Conservation (phyloP, 2,797 vertebrate species). For the Cyprinella venusta region DNA sequence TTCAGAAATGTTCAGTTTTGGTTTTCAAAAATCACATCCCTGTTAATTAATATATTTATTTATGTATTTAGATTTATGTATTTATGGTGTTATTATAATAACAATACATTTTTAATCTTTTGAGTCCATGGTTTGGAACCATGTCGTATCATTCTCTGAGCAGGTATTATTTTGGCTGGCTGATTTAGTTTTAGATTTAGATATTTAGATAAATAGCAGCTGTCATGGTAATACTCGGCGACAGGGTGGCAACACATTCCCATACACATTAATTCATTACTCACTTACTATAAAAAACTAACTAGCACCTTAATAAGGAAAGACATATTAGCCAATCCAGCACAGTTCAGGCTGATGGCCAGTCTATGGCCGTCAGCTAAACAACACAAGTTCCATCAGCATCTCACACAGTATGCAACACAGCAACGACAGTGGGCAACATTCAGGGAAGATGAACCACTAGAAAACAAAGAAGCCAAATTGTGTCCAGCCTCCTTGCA, state of each 20-base stretch:
- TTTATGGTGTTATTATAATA: not conserved
- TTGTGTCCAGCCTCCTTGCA: constrained; percentile 15
- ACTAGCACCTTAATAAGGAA: constrained; percentile 30
- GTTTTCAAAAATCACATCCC: not conserved
- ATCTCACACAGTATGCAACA: not conserved
- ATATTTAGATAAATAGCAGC: not conserved
- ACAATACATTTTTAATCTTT: not conserved
- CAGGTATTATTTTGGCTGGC: constrained; percentile 1
- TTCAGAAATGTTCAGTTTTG: not conserved
- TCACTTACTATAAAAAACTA: constrained; percentile 14
- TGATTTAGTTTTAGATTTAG: too few relatives aligned
- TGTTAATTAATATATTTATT: not conserved
- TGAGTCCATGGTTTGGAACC: not conserved
- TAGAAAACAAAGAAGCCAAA: constrained; percentile 21
- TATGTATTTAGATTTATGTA: not conserved
- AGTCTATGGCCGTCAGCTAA: constrained; percentile 31
- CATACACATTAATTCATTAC: not conserved
- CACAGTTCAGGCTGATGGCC: constrained; percentile 24
- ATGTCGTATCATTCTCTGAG: not conserved
- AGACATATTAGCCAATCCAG: constrained; percentile 29
- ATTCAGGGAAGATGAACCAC: constrained; percentile 10
- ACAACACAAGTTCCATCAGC: constrained; percentile 5
- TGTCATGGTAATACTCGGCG: not conserved
- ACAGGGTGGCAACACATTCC: constrained; percentile 20
- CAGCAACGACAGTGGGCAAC: constrained; percentile 19